Base-by-base conservation (phyloP, 2,888 invertebrate species). In the Imbricaverruca yamaguchii region DNA sequence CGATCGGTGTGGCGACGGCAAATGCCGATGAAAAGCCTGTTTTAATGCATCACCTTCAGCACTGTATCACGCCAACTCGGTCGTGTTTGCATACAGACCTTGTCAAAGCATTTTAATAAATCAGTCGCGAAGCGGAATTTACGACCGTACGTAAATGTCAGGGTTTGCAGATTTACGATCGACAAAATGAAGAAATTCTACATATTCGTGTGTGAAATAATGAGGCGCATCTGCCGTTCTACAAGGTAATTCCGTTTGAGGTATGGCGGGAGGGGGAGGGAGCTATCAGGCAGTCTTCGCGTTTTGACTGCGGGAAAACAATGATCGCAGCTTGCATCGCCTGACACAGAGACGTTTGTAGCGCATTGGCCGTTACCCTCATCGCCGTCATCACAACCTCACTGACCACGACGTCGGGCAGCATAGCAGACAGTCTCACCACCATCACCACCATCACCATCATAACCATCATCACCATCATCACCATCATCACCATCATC, bases 181-280 rank as follows among this genome's bases (percentile, higher is more conserved):
- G 65, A n/a, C 65, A 23, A 65, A 65, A 65, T 65, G 65, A 65
- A 65, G 65, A 65, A 65, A 65, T 65, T 65, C 65, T 23, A 12
- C 65, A 65, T 65, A 65, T 65, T 65, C 65, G 65, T n/a, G n/a
- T 23, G 65, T 65, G 65, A 23, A 65, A 65, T 65, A 65, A 65
- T 65, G n/a, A 65, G 65, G 65, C 15, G 65, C 65, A 23, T 23
- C 61, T 61, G 61, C 61, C 61, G 18, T 61, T 61, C 13, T 15
- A 61, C 61, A 18, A 61, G 61, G 18, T 18, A 61, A 61, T 61
- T 61, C 61, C 61, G 18, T 0, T 13, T 39, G 39, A 39, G 39
- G 39, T 39, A 39, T 39, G 39, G 39, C 39, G 39, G 39, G 39
- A 39, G 1, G 39, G 39, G 39, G 39, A 39, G 39, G 39, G 39